A percentile compares a stretch with the other conserved stretches of the same genome.
These are phyloP conservation scores for Stenolophus ochropezus DNA, from an alignment of 2,888 invertebrate genomes.

Conservation along the genomic window DNA sequence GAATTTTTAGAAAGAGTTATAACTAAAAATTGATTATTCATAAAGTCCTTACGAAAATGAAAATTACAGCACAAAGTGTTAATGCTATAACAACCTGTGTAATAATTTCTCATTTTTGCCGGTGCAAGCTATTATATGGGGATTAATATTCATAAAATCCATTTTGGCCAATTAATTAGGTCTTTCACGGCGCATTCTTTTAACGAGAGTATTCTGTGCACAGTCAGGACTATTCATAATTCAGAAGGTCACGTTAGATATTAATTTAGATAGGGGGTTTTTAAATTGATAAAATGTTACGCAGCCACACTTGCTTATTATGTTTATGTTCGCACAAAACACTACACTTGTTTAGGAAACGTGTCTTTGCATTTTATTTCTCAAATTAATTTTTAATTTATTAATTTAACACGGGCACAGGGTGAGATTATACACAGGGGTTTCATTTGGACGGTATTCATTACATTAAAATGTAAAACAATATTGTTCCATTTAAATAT, in stretches of 20 bases:
- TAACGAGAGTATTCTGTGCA: slow-evolving; percentile 34
- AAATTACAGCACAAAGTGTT: background rate
- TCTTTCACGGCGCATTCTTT: slow-evolving; percentile 17
- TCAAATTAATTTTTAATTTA: slow-evolving; percentile 52
- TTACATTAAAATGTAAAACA: background rate
- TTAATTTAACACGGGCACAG: slow-evolving; percentile 30
- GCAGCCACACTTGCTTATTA: slow-evolving; percentile 48
- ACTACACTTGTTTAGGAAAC: slow-evolving; percentile 47
- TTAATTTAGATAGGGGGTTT: slow-evolving; percentile 53
- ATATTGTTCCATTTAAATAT: too few species aligned
- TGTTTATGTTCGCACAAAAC: slow-evolving; percentile 47
- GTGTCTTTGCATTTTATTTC: slow-evolving; percentile 45
- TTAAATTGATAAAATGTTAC: slow-evolving; percentile 55
- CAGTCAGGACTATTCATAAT: slow-evolving; percentile 31
- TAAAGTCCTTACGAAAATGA: background rate
- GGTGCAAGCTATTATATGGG: background rate
- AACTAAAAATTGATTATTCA: background rate
- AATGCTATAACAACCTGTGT: background rate
- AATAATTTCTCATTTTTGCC: slow-evolving; percentile 17
- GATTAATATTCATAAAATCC: slow-evolving; percentile 33
- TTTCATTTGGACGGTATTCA: background rate
- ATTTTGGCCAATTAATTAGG: slow-evolving; percentile 29
- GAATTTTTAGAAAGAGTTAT: background rate
- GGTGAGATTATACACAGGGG: background rate
- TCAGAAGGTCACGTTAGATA: slow-evolving; percentile 53